Conservation (phyloP, 1,140 invertebrate genomes). For the Conus betulinus region DNA sequence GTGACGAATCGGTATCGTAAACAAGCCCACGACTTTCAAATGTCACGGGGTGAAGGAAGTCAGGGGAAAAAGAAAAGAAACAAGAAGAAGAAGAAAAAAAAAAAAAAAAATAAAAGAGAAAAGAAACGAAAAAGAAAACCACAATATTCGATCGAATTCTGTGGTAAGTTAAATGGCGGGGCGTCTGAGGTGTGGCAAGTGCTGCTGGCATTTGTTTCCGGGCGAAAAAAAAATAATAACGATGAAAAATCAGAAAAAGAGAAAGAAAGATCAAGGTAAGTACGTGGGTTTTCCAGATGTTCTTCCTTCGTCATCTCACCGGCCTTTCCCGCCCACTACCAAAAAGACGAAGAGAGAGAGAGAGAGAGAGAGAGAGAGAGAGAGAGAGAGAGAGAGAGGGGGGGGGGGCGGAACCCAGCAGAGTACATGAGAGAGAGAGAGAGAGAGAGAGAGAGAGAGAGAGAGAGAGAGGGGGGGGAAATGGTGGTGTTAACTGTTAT, state of each 20-base stretch:
- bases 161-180: neutral
- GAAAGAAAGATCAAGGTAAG: neutral
- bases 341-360: neutral
- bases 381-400: no score
- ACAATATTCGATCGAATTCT: neutral
- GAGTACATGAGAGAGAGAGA: no score
- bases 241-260: neutral
- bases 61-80: no score
- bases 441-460: no score
- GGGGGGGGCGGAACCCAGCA: no score
- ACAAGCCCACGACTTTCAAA: conserved; percentile 20
- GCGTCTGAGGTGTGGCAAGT: neutral
- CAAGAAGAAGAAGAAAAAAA: no score
- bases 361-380: no score
- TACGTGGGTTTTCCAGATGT: neutral
- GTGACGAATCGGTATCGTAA: neutral
- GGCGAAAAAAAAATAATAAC: neutral
- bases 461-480: no score
- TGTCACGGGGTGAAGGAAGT: neutral
- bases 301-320: neutral
- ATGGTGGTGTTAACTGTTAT: no score
- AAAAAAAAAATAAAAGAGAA: no score
- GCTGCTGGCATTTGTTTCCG: neutral
- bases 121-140: neutral
- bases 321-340: neutral